These are phyloP conservation scores for Echeneis naucrates DNA, from an alignment of 2,797 vertebrate species.

Conservation along the genomic window DNA sequence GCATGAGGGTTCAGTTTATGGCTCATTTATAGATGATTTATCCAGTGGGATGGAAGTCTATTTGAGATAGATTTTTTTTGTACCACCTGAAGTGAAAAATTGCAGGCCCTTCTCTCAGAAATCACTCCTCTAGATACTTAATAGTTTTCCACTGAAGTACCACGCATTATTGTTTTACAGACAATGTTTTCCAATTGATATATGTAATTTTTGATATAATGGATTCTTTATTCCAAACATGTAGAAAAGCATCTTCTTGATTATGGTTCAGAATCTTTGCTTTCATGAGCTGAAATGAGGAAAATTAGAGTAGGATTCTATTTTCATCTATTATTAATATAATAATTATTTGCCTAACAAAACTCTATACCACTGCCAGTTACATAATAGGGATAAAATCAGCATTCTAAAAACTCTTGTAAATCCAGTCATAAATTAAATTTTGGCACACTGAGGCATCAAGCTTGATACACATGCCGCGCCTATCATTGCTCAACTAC, in stretches of 20 bases:
- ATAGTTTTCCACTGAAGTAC: neutral
- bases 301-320: neutral
- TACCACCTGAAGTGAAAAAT: too few species aligned
- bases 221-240: neutral
- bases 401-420: too few species aligned
- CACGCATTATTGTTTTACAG: neutral
- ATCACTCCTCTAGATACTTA: neutral
- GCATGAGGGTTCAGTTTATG: constrained; percentile 5
- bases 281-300: neutral
- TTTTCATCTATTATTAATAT: neutral
- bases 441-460: neutral
- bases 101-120: neutral
- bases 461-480: neutral
- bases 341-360: neutral
- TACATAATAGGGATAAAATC: neutral
- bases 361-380: neutral
- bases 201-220: neutral
- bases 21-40: constrained; percentile 12
- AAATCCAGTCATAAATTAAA: too few species aligned
- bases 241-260: neutral
- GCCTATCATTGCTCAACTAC: neutral
- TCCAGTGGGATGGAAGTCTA: neutral
- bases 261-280: neutral
- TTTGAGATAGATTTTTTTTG: neutral
- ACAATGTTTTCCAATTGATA: neutral